Base-by-base conservation (phyloP, 2,797 vertebrate species). In the Chelon auratus region DNA sequence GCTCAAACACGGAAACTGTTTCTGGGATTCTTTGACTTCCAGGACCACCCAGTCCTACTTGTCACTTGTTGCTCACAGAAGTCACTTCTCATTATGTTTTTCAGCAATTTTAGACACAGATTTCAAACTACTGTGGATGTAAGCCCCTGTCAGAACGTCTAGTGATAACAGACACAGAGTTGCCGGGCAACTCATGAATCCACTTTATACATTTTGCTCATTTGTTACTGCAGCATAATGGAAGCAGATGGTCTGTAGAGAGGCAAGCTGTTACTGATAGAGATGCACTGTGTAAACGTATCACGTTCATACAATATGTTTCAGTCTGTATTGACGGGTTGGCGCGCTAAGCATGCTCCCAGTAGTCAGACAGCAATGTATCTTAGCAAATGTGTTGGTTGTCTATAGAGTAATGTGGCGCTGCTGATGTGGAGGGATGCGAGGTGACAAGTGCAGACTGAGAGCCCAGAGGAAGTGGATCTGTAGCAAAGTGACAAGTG, bases 11-110 rank as follows among this genome's bases (percentile, higher is more conserved):
- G 80, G 76, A 63, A 55, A 62, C 72, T 62, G 68, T 75, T 66
- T 75, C 78, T 89, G 73, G 72, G 59, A 68, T 71, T 61, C 47
- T 72, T 80, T 81, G 70, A 80, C 54, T 80, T 74, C 33, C 55
- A 62, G 58, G 84, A 84, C 87, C 90, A 86, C 84, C 81, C 73
- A 71, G 74, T 59, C 75, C 63, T 72, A 24, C 56, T 53, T 6
- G 30, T 76, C 57, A 80, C 73, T 72, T 78, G 63, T 67, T 55
- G 75, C 30, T 75, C 14, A 5, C 12, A 51, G 15, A 67, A 56
- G 47, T 82, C 64, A 52, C 50, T 47, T 83, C 36, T 68, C 65
- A 48, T 80, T 62, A 73, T 20, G 24, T 72, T 62, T 69, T 74
- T 47, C 6, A 6, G 39, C 30, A 45, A 24, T 69, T 75, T 33